Evolutionary conservation across 2,888 invertebrate species (phyloP), one percentile per base, ranked within the genome.

Genomic region (Amphipyra berbera): DNA sequence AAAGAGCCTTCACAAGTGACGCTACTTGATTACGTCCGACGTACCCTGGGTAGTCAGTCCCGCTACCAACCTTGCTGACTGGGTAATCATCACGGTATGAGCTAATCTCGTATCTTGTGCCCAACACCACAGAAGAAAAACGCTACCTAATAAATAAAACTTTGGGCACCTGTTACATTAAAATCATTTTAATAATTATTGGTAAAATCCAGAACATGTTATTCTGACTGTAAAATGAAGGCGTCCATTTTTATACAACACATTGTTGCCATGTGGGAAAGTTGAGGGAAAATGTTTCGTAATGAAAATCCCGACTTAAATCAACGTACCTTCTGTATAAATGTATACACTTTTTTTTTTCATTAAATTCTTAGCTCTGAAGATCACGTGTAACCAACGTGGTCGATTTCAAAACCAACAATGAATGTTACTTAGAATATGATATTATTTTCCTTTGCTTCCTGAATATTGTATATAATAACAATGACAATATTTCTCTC

Each of bases 231-330:
- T 30, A 15, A 61, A 54, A 61, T 49, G 37, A 41, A 69, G 30
- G 66, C 48, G 35, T 6, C 45, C 1, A 54, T 49, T 21, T 30
- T 30, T 30, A 30, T 6, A 42, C 30, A 41, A 6, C 45, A 44
- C 45, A 35, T 35, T 46, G 48, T 49, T 67, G 40, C 37, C 54
- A 62, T 38, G 70, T 42, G 37, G 33, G 46, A 68, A 70, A 68
- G 30, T 52, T 47, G 12, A 9, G 35, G 44, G 47, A 70, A 55
- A 44, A 48, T 56, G 47, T 37, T 56, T 44, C 21, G 30, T 55
- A 48, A 63, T 52, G 38, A 56, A 68, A 70, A 63, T 41, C 33
- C 30, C 46, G n/a, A 14, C 40, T 14, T 48, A 68, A 67, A 54
- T 40, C 30, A 13, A 52, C 40, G 56, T 14, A 56, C 15, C 35